Base-by-base conservation (phyloP, 2,113 vertebrate genomes). In the Eidolon helvum region DNA sequence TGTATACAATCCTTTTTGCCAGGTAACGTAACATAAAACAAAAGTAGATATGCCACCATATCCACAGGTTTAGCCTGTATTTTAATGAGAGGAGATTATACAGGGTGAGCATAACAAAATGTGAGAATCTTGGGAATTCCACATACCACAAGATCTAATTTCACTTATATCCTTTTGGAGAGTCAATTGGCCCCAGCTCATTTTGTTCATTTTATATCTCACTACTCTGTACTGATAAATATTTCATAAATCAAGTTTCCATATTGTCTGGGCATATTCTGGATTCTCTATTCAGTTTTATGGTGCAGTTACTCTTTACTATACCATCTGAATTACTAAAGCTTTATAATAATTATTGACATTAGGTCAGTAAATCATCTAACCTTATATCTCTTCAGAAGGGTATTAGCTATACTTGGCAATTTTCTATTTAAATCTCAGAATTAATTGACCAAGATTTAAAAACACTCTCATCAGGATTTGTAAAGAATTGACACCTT, bases 131-230 rank as follows among this genome's bases (percentile, higher is more conserved):
- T 33, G 10, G 10, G 77, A 68, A 48, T 72, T 80, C 30, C 40
- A 4, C 35, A 43, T n/a, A 28, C 4, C 26, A 12, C 1, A 10
- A 14, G 12, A 10, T 71, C 28, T 93, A 33, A 79, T 53, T 53
- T 79, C 19, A 80, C 1, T 57, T 94, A 71, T 45, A 50, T 10
- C 26, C 4, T 28, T 50, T 53, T 26, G n/a, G 38, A 82, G 15
- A 93, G 18, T 16, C 65, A 74, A 1, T 5, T 57, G 21, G 5
- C 5, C 24, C 38, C 61, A 18, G 24, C 71, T 91, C 18, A 80
- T 59, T 63, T 79, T 63, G 66, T 10, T 82, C n/a, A 57, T 87
- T 84, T 90, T 95, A 79, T 59, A 80, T 95, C 19, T 91, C 8
- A 87, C 8, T 86, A 69, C 2, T 79, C 12, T 11, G 12, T 55